A percentile compares a stretch with the other conserved stretches of the same genome.
Conservation (phyloP, 2,797 vertebrate genomes). For the Spatula versicolor region DNA sequence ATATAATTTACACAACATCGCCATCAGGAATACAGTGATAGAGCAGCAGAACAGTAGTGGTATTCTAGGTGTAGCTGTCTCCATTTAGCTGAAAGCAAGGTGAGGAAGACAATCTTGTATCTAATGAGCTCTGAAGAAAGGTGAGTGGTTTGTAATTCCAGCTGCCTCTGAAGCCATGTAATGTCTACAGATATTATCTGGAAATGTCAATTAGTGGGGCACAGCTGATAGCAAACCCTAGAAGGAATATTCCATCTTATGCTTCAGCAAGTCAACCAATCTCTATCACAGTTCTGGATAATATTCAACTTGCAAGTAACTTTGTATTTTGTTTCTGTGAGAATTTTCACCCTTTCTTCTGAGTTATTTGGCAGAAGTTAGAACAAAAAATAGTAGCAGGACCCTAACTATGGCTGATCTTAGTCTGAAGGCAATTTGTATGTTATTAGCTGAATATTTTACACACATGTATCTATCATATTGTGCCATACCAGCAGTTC, state of each 20-base stretch:
- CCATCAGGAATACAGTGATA: background rate
- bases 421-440: background rate
- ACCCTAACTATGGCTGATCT: background rate
- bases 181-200: background rate
- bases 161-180: background rate
- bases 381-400: background rate
- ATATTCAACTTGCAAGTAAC: background rate
- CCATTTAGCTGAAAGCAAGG: background rate
- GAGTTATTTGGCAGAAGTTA: background rate
- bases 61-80: background rate
- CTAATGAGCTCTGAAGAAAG: background rate
- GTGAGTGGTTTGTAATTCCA: background rate
- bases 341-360: background rate
- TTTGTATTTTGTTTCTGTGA: background rate
- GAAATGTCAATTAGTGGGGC: background rate
- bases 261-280: background rate
- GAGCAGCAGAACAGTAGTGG: background rate
- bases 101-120: background rate
- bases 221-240: background rate
- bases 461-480: background rate
- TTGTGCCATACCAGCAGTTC: background rate
- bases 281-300: background rate
- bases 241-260: background rate
- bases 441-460: background rate
- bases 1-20: background rate